These are phyloP conservation scores for Stenodera caucasica DNA, from an alignment of 2,888 invertebrate genomes.

Conservation along the genomic window DNA sequence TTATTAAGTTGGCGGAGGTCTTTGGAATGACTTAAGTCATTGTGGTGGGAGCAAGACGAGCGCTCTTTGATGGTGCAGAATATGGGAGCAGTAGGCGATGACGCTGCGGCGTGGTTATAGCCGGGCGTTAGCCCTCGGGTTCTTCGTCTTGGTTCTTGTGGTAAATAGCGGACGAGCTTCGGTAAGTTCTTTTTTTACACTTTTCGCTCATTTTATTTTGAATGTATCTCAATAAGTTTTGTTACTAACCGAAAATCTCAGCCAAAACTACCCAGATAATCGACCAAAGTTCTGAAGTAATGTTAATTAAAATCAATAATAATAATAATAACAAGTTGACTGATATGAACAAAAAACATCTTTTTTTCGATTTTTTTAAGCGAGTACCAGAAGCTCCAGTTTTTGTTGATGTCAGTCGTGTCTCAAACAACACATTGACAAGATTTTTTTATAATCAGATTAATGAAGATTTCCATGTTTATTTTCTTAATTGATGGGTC, in stretches of 20 bases:
- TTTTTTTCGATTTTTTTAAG: no score
- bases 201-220: neutral
- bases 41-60: conserved; percentile 45
- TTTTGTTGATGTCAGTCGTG: no score
- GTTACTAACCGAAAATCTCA: no score
- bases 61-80: conserved; percentile 44
- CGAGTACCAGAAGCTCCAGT: no score
- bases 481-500: neutral
- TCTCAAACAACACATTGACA: no score
- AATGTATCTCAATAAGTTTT: no score
- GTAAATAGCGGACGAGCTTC: conserved; percentile 39
- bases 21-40: conserved; percentile 38
- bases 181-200: conserved; percentile 39
- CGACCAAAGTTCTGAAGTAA: no score
- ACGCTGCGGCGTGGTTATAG: conserved; percentile 55
- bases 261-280: no score
- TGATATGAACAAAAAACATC: no score
- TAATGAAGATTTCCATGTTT: neutral
- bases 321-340: no score
- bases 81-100: conserved; percentile 55
- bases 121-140: conserved; percentile 50
- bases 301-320: no score
- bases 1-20: conserved; percentile 30
- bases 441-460: no score
- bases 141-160: conserved; percentile 44